A percentile compares a stretch with the other conserved stretches of the same genome.
phyloP scores from a whole-genome alignment of 2,113 vertebrate species.

The Eulemur macaco region DNA sequence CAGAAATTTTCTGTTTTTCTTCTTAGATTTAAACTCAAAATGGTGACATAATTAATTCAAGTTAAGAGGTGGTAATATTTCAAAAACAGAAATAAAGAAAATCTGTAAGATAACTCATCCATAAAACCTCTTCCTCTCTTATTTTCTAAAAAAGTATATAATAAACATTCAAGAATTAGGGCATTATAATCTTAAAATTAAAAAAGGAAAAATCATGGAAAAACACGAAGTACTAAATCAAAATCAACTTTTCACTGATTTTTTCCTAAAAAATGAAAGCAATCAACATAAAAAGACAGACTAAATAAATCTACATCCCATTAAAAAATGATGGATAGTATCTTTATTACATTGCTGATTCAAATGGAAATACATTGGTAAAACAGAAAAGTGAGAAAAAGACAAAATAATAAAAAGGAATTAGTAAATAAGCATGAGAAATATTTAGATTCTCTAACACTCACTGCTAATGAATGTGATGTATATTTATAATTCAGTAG shows the following conservation, averaged over 20 bases:
- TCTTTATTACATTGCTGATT: conserved; percentile 51
- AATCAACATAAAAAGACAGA: not conserved
- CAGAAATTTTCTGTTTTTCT: not conserved
- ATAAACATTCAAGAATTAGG: not conserved
- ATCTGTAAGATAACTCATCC: not conserved
- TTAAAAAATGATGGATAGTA: not conserved
- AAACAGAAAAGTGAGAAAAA: conserved; percentile 22
- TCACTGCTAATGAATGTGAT: not conserved
- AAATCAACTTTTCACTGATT: not conserved
- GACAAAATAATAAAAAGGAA: not conserved
- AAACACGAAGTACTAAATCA: not conserved
- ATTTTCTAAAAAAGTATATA: not conserved
- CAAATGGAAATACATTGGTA: not conserved
- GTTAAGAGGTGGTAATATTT: not conserved
- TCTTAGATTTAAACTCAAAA: not conserved
- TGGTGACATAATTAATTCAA: not conserved
- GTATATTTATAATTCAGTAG: not conserved
- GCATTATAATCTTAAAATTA: not conserved
- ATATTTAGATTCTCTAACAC: not conserved
- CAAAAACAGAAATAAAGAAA: not conserved
- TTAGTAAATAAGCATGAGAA: conserved; percentile 11
- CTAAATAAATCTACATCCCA: conserved; percentile 28
- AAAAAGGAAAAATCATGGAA: not conserved
- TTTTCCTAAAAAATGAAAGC: not conserved
- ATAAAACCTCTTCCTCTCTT: not conserved